Evolutionary conservation across 2,888 invertebrate genomes (phyloP).

Genomic region (Capitulum mitella): DNA sequence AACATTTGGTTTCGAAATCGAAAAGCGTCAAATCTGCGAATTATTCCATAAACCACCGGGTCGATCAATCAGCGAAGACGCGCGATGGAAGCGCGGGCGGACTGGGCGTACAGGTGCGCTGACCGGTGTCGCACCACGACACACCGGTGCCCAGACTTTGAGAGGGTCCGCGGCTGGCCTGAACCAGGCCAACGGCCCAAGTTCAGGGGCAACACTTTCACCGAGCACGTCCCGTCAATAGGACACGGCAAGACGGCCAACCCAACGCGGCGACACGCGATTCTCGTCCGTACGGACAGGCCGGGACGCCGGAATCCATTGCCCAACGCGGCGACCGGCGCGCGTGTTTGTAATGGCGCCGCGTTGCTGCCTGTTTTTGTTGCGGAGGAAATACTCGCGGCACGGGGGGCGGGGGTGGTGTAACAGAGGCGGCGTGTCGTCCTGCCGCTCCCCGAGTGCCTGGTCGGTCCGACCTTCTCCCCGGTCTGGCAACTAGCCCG

Average conservation of each 20-base stretch:
- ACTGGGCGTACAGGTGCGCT: too few species aligned
- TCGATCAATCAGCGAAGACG: too few species aligned
- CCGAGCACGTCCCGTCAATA: neutral
- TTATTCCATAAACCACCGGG: too few species aligned
- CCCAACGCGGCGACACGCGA: neutral
- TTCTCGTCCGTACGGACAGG: neutral
- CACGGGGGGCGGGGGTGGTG: neutral
- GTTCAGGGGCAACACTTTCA: constrained; percentile 22
- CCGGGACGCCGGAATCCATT: constrained; percentile 8
- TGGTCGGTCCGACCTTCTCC: too few species aligned
- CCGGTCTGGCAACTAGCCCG: too few species aligned
- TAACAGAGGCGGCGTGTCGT: neutral
- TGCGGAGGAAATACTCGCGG: neutral
- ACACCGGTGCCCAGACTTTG: neutral
- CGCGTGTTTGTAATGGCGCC: neutral
- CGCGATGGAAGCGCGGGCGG: too few species aligned
- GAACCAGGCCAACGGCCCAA: constrained; percentile 21
- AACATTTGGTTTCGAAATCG: too few species aligned
- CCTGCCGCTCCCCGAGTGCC: too few species aligned
- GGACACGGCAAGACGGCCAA: neutral
- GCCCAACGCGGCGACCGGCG: neutral
- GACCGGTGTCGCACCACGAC: too few species aligned
- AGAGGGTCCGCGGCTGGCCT: neutral
- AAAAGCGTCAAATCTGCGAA: too few species aligned
- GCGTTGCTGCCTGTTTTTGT: neutral